Conservation (phyloP, 2,888 invertebrate genomes). For the Tipula unca region DNA sequence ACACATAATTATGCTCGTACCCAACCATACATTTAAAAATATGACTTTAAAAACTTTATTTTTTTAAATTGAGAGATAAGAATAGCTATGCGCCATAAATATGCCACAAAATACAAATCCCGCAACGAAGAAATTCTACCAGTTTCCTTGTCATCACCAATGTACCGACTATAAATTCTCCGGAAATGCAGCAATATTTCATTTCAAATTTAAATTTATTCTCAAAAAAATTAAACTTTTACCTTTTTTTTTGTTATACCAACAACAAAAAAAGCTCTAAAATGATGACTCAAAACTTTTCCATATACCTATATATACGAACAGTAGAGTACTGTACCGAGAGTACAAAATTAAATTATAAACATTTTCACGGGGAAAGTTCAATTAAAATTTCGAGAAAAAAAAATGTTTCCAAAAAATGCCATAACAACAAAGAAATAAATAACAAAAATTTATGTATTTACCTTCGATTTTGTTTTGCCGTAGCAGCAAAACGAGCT, state of each 20-base stretch:
- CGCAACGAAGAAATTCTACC: neutral
- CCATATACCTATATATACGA: neutral
- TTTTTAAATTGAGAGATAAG: no score
- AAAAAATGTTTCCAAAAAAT: neutral
- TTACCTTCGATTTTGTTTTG: neutral
- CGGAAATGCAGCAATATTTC: neutral
- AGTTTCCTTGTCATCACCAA: neutral
- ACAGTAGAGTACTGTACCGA: neutral
- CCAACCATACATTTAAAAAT: no score
- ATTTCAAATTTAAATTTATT: neutral
- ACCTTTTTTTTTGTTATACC: no score
- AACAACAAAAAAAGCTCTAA: neutral
- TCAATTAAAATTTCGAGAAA: neutral
- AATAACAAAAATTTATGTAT: neutral
- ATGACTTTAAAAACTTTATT: no score
- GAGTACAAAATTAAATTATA: neutral
- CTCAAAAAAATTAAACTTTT: neutral
- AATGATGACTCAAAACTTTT: neutral
- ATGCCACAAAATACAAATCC: neutral
- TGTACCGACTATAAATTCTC: neutral
- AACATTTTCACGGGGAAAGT: neutral
- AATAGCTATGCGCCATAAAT: neutral
- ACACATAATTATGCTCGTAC: no score
- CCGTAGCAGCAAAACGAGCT: neutral
- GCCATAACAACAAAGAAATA: neutral